These are phyloP conservation scores for Eremobia ochroleuca DNA, from an alignment of 2,888 invertebrate genomes.

Conservation along the genomic window DNA sequence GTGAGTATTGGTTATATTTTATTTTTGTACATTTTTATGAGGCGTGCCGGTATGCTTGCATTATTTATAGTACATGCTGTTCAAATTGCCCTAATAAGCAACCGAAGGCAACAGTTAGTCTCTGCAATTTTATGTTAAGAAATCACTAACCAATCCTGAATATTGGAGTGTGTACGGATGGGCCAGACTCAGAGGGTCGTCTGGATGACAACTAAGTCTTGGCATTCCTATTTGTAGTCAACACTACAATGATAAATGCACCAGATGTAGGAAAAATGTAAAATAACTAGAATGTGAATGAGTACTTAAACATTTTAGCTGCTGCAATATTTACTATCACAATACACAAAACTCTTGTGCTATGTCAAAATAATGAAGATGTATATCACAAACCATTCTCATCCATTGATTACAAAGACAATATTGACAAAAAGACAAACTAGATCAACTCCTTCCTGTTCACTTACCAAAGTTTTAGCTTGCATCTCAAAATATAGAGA, in stretches of 20 bases:
- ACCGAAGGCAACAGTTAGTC: background rate
- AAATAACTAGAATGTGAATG: background rate
- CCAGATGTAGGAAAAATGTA: background rate
- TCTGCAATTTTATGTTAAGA: background rate
- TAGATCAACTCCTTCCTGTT: background rate
- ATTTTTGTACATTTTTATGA: background rate
- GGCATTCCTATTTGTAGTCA: background rate
- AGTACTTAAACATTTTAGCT: background rate
- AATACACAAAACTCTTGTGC: background rate
- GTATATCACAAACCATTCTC: background rate
- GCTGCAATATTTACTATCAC: background rate
- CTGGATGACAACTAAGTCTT: background rate
- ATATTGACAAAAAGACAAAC: background rate
- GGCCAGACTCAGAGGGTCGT: background rate
- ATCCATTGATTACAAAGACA: background rate
- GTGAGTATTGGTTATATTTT: constrained; percentile 92
- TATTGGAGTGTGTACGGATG: background rate
- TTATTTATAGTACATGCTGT: constrained; percentile 1
- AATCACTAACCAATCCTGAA: background rate
- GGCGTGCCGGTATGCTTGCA: background rate
- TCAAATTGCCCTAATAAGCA: background rate
- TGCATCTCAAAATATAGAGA: background rate
- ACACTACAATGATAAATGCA: background rate
- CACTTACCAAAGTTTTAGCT: background rate
- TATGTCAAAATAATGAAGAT: background rate